A percentile compares a stretch with the other conserved stretches of the same genome.
Evolutionary conservation across 2,797 vertebrate species (phyloP).

Genomic region (Oreochromis mossambicus): DNA sequence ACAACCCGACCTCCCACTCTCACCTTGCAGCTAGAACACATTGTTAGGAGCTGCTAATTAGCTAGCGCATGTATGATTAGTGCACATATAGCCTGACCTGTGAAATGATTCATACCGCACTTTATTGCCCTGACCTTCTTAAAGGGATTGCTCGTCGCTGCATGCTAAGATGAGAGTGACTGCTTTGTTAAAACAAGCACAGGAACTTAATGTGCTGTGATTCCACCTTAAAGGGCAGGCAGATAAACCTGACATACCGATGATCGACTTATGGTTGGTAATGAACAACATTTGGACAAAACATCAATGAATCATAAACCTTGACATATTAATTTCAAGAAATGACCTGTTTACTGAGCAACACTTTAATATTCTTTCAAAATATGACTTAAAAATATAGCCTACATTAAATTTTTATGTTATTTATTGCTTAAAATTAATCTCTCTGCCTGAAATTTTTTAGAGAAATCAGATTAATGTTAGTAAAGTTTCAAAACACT

Average conservation of each 20-base stretch:
- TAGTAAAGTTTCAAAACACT: background rate
- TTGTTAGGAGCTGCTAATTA: background rate
- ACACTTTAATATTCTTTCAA: background rate
- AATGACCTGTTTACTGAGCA: background rate
- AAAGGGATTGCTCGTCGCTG: background rate
- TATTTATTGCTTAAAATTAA: background rate
- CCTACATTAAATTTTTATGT: background rate
- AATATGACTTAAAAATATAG: background rate
- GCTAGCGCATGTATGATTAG: background rate
- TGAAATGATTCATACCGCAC: background rate
- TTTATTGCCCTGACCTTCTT: conserved; percentile 2
- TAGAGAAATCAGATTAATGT: background rate
- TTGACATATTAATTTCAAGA: background rate
- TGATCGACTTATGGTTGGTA: background rate
- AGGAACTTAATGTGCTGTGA: background rate
- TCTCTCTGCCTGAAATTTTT: background rate
- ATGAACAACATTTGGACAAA: background rate
- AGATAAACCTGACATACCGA: background rate
- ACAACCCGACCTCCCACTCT: conserved; percentile 13
- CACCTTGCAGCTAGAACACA: conserved; percentile 5
- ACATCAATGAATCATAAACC: background rate
- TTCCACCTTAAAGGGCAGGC: background rate
- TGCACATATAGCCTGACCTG: background rate
- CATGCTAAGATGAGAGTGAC: background rate
- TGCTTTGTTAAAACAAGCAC: background rate